phyloP scores from a whole-genome alignment of 2,113 vertebrate species.

The Gymnarchus niloticus region DNA sequence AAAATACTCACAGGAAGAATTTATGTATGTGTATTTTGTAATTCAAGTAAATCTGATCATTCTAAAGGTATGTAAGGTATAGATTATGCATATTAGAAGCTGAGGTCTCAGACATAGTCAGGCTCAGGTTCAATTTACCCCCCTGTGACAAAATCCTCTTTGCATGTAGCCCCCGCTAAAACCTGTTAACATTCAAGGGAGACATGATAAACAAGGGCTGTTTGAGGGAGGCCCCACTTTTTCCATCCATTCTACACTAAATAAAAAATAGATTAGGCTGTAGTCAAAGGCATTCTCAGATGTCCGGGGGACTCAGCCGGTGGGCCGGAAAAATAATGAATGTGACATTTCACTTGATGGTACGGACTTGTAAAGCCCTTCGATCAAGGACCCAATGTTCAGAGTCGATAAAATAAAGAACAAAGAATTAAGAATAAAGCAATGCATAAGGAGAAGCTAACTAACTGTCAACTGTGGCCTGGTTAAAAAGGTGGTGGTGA shows the following conservation, averaged over 20 bases:
- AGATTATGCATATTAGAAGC: too few relatives aligned
- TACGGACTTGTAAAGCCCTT: background rate
- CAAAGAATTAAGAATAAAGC: too few relatives aligned
- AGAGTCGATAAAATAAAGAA: slow-evolving; percentile 1
- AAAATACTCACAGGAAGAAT: too few relatives aligned
- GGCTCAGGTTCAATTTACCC: too few relatives aligned
- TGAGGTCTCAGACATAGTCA: background rate
- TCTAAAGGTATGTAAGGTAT: too few relatives aligned
- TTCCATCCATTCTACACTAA: too few relatives aligned
- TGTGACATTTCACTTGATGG: background rate
- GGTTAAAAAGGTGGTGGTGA: too few relatives aligned
- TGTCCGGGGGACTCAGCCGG: background rate
- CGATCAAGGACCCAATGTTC: background rate
- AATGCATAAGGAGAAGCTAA: background rate
- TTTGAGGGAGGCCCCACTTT: background rate
- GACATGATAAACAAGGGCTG: background rate
- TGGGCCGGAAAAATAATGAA: background rate
- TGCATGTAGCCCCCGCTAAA: background rate
- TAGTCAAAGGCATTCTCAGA: background rate
- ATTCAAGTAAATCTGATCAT: too few relatives aligned
- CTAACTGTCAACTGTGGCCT: background rate
- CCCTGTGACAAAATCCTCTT: background rate
- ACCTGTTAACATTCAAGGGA: background rate
- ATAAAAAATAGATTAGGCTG: slow-evolving; percentile 6
- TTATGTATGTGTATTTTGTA: too few relatives aligned